These are phyloP conservation scores for Nemurella pictetii DNA, from an alignment of 2,888 invertebrate species.

Conservation along the genomic window DNA sequence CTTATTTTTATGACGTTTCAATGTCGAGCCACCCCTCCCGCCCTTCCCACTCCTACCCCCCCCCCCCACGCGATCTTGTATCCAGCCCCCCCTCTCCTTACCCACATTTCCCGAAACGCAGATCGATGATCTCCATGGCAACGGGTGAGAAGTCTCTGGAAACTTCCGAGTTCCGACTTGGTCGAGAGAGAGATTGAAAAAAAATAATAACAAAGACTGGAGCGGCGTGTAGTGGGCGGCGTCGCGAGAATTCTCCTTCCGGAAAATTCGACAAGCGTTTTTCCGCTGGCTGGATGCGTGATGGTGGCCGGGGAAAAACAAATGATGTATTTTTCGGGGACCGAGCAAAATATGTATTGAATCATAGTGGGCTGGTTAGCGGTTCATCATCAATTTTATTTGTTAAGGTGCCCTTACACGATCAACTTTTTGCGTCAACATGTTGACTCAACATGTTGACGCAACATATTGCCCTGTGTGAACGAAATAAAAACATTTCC, in stretches of 20 bases:
- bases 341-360: background rate
- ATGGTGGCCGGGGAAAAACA: background rate
- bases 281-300: background rate
- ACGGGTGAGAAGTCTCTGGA: constrained; percentile 39
- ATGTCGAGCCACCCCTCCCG: constrained; percentile 30
- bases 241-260: background rate
- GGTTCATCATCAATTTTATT: too few species aligned
- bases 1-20: constrained; percentile 39
- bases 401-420: too few species aligned
- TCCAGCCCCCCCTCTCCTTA: constrained; percentile 26
- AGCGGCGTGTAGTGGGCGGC: background rate
- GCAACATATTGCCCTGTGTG: too few species aligned
- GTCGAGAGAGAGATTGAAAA: background rate
- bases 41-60: constrained; percentile 35
- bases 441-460: too few species aligned
- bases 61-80: constrained; percentile 32
- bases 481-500: too few species aligned
- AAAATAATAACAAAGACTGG: constrained; percentile 4
- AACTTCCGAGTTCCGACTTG: background rate
- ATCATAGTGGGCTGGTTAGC: too few species aligned
- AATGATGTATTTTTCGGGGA: background rate
- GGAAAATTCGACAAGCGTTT: background rate
- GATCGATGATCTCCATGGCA: constrained; percentile 38
- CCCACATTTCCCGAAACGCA: constrained; percentile 37
- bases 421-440: too few species aligned